Base-by-base conservation (phyloP, 2,797 vertebrate genomes). In the Danio albolineatus region DNA sequence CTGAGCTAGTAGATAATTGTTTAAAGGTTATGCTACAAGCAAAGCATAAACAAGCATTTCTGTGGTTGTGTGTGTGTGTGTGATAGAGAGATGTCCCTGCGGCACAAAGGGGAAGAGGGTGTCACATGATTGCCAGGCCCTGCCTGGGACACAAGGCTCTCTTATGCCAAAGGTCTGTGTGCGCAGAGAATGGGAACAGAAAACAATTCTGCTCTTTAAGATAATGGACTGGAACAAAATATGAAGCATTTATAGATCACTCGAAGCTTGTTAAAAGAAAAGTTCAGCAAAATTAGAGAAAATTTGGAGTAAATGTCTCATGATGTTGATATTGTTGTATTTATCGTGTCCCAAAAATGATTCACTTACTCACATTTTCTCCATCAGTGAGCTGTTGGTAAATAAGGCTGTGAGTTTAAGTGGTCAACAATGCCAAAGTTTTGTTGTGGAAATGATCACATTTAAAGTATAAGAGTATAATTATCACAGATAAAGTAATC, bases 1-100 rank as follows among this genome's bases (percentile, higher is more conserved):
- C 84, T 79, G 81, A 67, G 84, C 85, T 49, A 83, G 86, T 77
- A 28, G 87, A 84, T 91, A 89, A 91, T 91, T 92, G 88, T 83
- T 90, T 86, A 91, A 91, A 92, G 90, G 89, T 90, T 87, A 87
- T 61, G 77, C 73, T 64, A 57, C 14, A 79, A 82, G 59, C 80
- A 73, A 84, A 82, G 77, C 78, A 86, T 90, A 89, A 91, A 88
- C 85, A 89, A 82, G 80, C 65, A 62, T 73, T 28, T 73, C 21
- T 69, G 38, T 51, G 83, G 61, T 17, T 65, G 69, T 64, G 72
- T 59, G 57, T 61, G 77, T 76, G 65, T 82, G 66, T 41, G 62
- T 44, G 51, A 70, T 75, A 71, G 62, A 4, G 62, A 54, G 48
- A 9, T 60, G 43, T 60, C 38, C 54, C 64, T 10, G 14, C 1